Base-by-base conservation (phyloP, 2,113 vertebrate species). In the Riparia riparia region DNA sequence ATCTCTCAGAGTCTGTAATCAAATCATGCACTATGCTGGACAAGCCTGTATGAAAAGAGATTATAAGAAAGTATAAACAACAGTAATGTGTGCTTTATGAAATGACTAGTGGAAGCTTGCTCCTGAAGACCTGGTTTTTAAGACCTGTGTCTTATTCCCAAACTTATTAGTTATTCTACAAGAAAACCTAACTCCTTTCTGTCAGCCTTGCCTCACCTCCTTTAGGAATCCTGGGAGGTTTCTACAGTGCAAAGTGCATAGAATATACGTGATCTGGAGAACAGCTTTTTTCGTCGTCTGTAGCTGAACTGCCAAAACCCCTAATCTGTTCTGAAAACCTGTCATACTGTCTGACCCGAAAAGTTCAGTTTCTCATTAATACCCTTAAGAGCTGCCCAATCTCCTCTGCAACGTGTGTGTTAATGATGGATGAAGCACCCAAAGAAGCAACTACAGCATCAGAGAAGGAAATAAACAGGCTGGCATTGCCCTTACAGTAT, bases 401-500 rank as follows among this genome's bases (percentile, higher is more conserved):
- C 26, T 41, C 12, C 61, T 70, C 63, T 51, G 39, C 15, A 85
- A 47, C 44, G 22, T 34, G 18, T 25, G 31, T 4, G 13, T 97
- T 95, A 94, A 93, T 85, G 95, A 94, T 86, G 85, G 94, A 95
- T 95, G 74, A 96, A 91, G 68, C 6, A 11, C 41, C 34, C 31
- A 45, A 91, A 88, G 50, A 92, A 61, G 63, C 37, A 89, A 50
- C 77, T 66, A 72, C 42, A 82, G 10, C 47, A 80, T 24, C n/a
- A 71, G 54, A 73, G 64, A 56, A 72, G 66, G 56, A 93, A 97
- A 95, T 94, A 96, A 95, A 94, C 92, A 92, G 57, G 82, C 61
- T 97, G 91, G 41, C 63, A 80, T 74, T 93, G 81, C 44, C 34
- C 72, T 96, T 96, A 85, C 45, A 89, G 74, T 47, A 71, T 83